Percentiles rank a stretch among this genome's conserved stretches.
Conservation (phyloP, 2,113 vertebrate genomes). For the Marcusenius ussheri region DNA sequence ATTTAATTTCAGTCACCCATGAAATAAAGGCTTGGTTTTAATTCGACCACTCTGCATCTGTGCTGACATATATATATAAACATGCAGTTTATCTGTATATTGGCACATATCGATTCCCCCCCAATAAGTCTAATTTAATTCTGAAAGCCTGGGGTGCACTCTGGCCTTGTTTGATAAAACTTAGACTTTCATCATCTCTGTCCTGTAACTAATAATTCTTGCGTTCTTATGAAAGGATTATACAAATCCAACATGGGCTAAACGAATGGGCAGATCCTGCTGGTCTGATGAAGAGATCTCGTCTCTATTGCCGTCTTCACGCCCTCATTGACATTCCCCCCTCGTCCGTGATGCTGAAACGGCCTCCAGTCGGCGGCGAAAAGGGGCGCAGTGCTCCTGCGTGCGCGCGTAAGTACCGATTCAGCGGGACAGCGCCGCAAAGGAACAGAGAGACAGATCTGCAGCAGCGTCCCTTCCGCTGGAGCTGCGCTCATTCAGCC, state of each 20-base stretch:
- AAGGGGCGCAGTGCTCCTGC: conserved; percentile 33
- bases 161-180: not conserved
- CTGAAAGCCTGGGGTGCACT: not conserved
- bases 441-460: conserved; percentile 41
- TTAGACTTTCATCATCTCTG: not conserved
- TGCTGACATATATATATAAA: not conserved
- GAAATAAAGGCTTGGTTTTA: not conserved
- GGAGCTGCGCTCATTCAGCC: conserved; percentile 39
- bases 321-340: conserved; percentile 42
- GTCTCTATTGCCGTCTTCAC: not conserved
- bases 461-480: conserved; percentile 49
- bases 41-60: not conserved
- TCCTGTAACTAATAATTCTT: not conserved
- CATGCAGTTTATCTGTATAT: not conserved
- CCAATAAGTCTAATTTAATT: not conserved
- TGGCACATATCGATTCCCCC: not conserved
- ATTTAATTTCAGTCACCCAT: not conserved
- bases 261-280: not conserved
- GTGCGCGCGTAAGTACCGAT: conserved; percentile 50
- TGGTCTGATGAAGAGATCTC: conserved; percentile 10
- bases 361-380: conserved; percentile 19
- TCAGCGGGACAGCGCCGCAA: conserved; percentile 54
- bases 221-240: not conserved
- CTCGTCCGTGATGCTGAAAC: conserved; percentile 65
- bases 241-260: not conserved